Evolutionary conservation across 2,797 vertebrate species (phyloP).

Genomic region (Cuculus canorus): DNA sequence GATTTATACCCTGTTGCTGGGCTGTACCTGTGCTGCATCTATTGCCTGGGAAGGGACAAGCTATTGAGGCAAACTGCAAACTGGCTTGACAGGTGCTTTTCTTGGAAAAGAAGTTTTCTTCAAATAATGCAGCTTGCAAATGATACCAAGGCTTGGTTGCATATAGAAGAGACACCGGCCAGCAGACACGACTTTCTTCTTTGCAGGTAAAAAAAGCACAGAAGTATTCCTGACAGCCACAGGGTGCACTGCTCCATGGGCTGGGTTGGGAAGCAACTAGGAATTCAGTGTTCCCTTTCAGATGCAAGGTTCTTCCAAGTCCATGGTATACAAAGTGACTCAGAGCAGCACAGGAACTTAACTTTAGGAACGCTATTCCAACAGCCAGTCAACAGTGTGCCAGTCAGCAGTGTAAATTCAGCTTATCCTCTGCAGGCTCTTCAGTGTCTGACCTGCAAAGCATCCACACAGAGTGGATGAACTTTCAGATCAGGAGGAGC

Average conservation of each 20-base stretch:
- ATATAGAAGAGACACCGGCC: not conserved
- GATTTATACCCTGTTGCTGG: not conserved
- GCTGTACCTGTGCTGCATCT: not conserved
- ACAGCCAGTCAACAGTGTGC: not conserved
- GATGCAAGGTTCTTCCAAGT: not conserved
- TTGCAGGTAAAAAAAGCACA: accelerated
- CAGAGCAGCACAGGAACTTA: not conserved
- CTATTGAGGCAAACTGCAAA: not conserved
- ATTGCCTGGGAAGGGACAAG: not conserved
- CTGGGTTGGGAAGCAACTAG: not conserved
- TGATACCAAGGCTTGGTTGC: not conserved
- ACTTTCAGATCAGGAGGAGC: not conserved
- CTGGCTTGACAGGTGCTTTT: not conserved
- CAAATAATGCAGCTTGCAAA: not conserved
- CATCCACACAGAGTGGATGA: too few species aligned
- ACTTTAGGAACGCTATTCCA: not conserved
- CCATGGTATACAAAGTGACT: too few species aligned
- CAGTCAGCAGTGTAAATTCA: not conserved
- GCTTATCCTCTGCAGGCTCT: not conserved
- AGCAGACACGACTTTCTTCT: not conserved
- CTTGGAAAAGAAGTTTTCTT: not conserved
- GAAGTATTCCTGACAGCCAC: too few species aligned
- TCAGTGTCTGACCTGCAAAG: not conserved
- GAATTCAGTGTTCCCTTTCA: not conserved
- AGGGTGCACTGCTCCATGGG: not conserved